Base-by-base conservation (phyloP, 1,140 invertebrate genomes). In the Drosophila nebulosa region DNA sequence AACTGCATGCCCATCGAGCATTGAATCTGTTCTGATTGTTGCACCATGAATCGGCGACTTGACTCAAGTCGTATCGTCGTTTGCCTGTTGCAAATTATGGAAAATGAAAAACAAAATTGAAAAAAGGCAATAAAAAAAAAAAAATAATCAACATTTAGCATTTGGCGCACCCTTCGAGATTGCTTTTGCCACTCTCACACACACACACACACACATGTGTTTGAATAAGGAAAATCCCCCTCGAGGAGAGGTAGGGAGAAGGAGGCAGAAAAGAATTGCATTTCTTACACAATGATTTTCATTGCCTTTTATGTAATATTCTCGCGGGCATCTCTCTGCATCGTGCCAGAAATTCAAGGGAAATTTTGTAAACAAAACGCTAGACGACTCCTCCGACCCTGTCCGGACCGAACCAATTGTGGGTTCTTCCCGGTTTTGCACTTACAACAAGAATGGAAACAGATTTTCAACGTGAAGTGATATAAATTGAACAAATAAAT, bases 71-170 rank as follows among this genome's bases (percentile, higher is more conserved):
- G 27, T 30, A 30, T 30, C 27, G 27, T 30, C 27, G 27, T 30
- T 30, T 30, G 27, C 27, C 30, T 32, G 30, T 9, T 12, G 22
- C 32, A 67, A 46, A 56, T 57, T 55, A 46, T 64, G 68, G 69
- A 63, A 80, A 78, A 73, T 68, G 56, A 60, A 76, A 60, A 68
- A 69, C 27, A 24, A 46, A 46, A 46, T 46, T 46, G 39, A 46
- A 46, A 46, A 21, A 21, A 18, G 10, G n/a, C 26, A 53, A 27
- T 14, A 53, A 6, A 55, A 55, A 30, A 53, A 6, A 55, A 55
- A 30, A 30, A 32, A 55, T 32, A 55, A 55, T 30, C 26, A 55
- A 18, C 52, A 55, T 30, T 26, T 55, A 30, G 26, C 14, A 32
- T 30, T 53, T 55, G 24, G 52, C 26, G 7, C 26, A 18, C 52